Percentiles rank a stretch among this genome's conserved stretches.
Evolutionary conservation across 2,113 vertebrate species (phyloP).

Genomic region (Meles meles): DNA sequence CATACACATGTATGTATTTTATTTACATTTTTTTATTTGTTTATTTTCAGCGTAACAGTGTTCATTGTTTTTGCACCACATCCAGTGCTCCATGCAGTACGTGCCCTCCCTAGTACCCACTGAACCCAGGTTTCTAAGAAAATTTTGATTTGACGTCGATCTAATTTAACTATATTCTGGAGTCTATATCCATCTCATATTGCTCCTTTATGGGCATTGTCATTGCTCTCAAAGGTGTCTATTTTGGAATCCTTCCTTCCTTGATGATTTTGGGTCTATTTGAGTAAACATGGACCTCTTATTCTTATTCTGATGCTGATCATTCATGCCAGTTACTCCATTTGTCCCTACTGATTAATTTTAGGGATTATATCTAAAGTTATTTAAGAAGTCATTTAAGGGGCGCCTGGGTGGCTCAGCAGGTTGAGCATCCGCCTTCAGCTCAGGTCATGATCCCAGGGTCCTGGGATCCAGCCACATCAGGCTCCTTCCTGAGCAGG

Average conservation of each 20-base stretch:
- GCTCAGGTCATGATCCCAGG: not conserved
- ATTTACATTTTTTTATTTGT: no score
- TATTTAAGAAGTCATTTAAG: not conserved
- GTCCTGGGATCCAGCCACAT: not conserved
- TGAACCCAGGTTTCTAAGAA: constrained; percentile 13
- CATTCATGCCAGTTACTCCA: not conserved
- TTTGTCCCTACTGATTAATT: not conserved
- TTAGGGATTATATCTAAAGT: not conserved
- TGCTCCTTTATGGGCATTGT: not conserved
- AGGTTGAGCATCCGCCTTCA: not conserved
- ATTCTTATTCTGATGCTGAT: not conserved
- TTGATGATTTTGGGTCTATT: not conserved
- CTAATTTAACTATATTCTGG: not conserved
- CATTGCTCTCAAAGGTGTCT: not conserved
- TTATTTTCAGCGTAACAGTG: no score
- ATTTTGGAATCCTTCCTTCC: constrained; percentile 12
- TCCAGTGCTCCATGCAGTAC: no score
- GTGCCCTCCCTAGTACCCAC: no score
- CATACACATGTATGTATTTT: no score
- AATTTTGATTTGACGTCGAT: not conserved
- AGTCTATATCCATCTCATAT: not conserved
- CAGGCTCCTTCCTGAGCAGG: not conserved
- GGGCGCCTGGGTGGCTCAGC: not conserved
- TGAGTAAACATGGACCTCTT: not conserved
- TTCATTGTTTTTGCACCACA: no score